Conservation (phyloP, 2,113 vertebrate genomes). For the Reinhardtius hippoglossoides region DNA sequence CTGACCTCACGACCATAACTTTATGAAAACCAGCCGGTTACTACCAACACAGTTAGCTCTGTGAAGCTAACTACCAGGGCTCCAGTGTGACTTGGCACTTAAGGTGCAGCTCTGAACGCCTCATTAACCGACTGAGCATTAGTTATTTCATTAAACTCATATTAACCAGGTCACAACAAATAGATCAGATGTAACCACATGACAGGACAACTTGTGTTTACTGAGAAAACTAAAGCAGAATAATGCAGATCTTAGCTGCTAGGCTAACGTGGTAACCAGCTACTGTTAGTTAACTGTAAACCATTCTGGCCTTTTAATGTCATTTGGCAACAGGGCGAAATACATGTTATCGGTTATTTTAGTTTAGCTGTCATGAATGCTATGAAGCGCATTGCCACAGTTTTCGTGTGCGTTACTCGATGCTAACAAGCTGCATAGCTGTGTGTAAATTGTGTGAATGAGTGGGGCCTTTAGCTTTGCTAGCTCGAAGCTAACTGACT, state of each 20-base stretch:
- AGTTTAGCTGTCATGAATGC: constrained; percentile 40
- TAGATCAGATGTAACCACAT: fast-evolving
- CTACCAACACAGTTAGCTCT: neutral
- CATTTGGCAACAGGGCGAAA: neutral
- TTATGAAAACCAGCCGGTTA: neutral
- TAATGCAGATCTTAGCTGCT: constrained; percentile 12
- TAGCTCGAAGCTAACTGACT: constrained; percentile 46
- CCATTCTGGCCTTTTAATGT: neutral
- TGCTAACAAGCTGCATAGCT: constrained; percentile 9
- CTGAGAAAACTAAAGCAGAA: neutral
- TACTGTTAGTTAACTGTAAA: neutral
- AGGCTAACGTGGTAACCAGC: constrained; percentile 15
- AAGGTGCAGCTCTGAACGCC: neutral
- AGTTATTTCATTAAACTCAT: neutral
- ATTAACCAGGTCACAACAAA: no score
- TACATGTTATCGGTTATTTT: fast-evolving
- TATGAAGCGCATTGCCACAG: neutral
- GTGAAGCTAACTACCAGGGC: neutral
- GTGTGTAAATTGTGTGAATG: constrained; percentile 30
- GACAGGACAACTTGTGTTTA: no score
- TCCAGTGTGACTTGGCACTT: constrained; percentile 38
- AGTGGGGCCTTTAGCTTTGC: constrained; percentile 61
- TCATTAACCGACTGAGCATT: neutral
- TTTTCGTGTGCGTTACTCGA: neutral
- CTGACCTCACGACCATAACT: neutral